A percentile compares a stretch with the other conserved stretches of the same genome.
Evolutionary conservation across 2,797 vertebrate species (phyloP).

Genomic region (Notoglanidium macrostoma): DNA sequence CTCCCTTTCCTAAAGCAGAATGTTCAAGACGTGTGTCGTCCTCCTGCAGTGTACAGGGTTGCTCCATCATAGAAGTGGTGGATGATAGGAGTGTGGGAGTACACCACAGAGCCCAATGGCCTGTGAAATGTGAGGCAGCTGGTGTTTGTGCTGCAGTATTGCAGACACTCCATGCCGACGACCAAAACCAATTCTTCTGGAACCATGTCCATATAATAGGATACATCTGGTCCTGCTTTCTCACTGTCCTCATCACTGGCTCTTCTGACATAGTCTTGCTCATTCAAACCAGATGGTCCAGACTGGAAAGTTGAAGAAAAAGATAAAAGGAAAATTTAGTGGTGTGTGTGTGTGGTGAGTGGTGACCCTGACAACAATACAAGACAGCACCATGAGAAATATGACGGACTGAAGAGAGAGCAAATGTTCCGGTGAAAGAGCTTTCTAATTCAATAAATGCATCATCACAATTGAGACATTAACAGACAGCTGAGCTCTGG

Average conservation of each 20-base stretch:
- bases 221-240: constrained; percentile 60
- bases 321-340: constrained; percentile 24
- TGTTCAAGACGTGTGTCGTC: background rate
- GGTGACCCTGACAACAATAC: background rate
- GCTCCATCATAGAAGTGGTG: constrained; percentile 47
- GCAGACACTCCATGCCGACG: constrained; percentile 34
- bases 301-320: constrained; percentile 28
- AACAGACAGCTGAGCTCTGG: background rate
- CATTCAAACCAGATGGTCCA: constrained; percentile 56
- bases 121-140: constrained; percentile 66
- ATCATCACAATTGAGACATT: background rate
- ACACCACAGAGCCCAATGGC: constrained; percentile 55
- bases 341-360: too few species aligned
- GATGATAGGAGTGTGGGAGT: constrained; percentile 51
- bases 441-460: constrained; percentile 1
- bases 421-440: constrained; percentile 3
- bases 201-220: constrained; percentile 56
- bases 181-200: constrained; percentile 60
- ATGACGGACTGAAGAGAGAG: constrained; percentile 21
- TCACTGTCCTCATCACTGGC: constrained; percentile 54
- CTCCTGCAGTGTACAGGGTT: constrained; percentile 27
- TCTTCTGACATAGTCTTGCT: constrained; percentile 45
- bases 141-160: constrained; percentile 49
- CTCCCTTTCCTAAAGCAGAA: background rate
- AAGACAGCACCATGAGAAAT: background rate